These are phyloP conservation scores for Metacarcinus magister DNA, from an alignment of 2,888 invertebrate species.

Conservation along the genomic window DNA sequence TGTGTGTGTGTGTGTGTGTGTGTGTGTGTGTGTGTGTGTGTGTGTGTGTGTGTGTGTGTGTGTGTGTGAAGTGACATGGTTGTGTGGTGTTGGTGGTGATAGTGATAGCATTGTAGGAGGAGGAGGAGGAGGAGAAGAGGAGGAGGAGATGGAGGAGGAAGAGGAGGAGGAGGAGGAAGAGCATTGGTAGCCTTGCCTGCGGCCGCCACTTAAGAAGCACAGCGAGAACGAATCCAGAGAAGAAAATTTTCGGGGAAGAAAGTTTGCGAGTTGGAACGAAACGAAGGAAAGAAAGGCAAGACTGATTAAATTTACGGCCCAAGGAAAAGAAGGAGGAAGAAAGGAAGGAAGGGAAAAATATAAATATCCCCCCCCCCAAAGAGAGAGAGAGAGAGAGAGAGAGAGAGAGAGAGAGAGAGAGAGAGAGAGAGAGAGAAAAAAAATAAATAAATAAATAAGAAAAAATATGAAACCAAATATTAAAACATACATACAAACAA, in stretches of 20 bases:
- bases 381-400: not conserved
- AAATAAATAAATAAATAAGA: too few species aligned
- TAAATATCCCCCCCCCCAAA: too few species aligned
- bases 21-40: too few species aligned
- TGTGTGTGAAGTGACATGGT: too few species aligned
- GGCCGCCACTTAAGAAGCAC: slow-evolving; percentile 2
- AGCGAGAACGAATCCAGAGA: not conserved
- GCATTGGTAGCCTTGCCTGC: not conserved
- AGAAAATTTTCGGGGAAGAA: not conserved
- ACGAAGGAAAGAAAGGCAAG: slow-evolving; percentile 26
- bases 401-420: not conserved
- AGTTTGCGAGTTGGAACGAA: not conserved
- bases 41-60: too few species aligned
- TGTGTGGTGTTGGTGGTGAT: too few species aligned
- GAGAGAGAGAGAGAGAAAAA: not conserved
- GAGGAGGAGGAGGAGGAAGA: not conserved
- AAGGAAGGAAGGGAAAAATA: not conserved
- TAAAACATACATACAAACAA: not conserved
- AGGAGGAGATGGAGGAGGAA: not conserved
- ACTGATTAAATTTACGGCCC: slow-evolving; percentile 26
- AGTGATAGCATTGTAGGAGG: too few species aligned
- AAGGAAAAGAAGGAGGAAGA: not conserved
- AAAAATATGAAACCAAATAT: too few species aligned
- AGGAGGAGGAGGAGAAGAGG: not conserved
- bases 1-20: too few species aligned